Percentiles rank a stretch among this genome's conserved stretches.
These are phyloP conservation scores for Apamea crenata DNA, from an alignment of 2,888 invertebrate species.

Conservation along the genomic window DNA sequence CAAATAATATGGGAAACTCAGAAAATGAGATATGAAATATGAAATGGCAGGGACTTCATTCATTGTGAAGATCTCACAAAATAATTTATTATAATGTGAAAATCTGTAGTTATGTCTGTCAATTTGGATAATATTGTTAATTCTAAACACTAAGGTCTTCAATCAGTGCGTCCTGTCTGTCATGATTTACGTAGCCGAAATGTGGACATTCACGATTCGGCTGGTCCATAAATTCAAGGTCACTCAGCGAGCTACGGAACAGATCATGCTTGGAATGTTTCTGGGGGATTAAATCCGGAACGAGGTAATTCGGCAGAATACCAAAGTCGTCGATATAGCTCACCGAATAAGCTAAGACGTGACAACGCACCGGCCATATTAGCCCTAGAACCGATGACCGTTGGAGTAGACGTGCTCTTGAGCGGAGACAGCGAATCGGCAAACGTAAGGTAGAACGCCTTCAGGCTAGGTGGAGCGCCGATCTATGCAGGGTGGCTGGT, in stretches of 20 bases:
- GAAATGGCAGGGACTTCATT: constrained; percentile 8
- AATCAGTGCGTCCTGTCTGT: background rate
- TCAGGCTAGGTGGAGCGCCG: background rate
- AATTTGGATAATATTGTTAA: background rate
- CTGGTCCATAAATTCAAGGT: background rate
- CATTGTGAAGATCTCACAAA: constrained; percentile 7
- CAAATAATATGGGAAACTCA: constrained; percentile 37
- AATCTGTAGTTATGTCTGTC: background rate
- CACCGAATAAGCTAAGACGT: background rate
- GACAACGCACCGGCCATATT: background rate
- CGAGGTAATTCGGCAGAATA: background rate
- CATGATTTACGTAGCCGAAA: background rate
- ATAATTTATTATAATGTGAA: background rate
- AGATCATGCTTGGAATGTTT: background rate
- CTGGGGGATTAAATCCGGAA: background rate
- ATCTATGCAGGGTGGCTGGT: too few relatives aligned
- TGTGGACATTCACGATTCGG: background rate
- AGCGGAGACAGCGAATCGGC: too few relatives aligned
- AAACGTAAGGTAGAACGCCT: too few relatives aligned
- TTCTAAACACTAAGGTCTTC: background rate
- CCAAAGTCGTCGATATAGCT: background rate
- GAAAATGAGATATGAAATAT: constrained; percentile 38
- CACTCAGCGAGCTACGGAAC: background rate
- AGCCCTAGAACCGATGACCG: background rate
- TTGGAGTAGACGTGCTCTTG: background rate